Evolutionary conservation across 2,888 invertebrate genomes (phyloP), one percentile per base, ranked within the genome.

Genomic region (Crossocerus cetratus): DNA sequence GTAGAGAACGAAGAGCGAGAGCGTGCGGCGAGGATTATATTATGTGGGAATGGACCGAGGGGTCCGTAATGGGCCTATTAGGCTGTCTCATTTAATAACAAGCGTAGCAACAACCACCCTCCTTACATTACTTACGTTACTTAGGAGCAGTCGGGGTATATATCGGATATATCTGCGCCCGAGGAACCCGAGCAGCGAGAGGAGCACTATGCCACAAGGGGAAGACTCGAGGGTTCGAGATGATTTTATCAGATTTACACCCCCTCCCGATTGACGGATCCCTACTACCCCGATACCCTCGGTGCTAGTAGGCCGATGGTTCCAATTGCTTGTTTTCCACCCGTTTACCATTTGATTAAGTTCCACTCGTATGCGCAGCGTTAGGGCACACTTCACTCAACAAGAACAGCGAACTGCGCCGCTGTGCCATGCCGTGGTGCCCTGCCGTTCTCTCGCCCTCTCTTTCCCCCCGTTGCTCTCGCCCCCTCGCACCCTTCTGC

Each of bases 11-110:
- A 73, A 79, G 62, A 68, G 57, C 75, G 81, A 69, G 77, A 83
- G 86, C 85, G 86, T 88, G 87, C 86, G 87, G 87, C 85, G 82
- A 86, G 82, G 85, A 88, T 88, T 87, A 88, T 88, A 88, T 88
- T 86, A 89, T 87, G 86, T 87, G 85, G 86, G 85, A 87, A 87
- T 86, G 87, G 86, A 86, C 85, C 80, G 84, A 85, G 84, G 85
- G 86, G 85, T 84, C 82, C 81, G 86, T 90, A 90, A 90, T 90
- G 89, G 90, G 87, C 87, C 90, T 90, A 90, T 90, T 90, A 90
- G 88, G 89, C 90, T 89, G 90, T 90, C 90, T 90, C 88, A 89
- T 90, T 90, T 90, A 90, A 90, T 90, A 90, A 90, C 89, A 88
- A 87, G 88, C 88, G 85, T 85, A 87, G 86, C 86, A 87, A 86